phyloP scores from a whole-genome alignment of 1,140 invertebrate genomes.

The Bombyx mandarina region DNA sequence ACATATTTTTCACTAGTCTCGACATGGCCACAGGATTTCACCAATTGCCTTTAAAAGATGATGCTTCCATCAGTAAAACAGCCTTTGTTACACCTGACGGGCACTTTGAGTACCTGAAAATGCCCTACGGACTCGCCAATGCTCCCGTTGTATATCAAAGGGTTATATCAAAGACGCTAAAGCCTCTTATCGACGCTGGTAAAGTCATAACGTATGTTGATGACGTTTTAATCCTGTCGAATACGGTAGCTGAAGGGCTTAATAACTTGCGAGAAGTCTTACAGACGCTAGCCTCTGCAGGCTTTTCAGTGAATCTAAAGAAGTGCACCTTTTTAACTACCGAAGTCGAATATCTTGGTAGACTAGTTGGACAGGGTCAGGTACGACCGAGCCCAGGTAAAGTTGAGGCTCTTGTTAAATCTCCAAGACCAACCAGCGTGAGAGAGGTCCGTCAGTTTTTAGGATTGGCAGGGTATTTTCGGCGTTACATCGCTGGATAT shows the following conservation, averaged over 20 bases:
- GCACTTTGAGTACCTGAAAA: conserved; percentile 33
- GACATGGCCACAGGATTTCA: no score
- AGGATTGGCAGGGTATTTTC: conserved; percentile 17
- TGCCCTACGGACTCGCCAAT: conserved; percentile 34
- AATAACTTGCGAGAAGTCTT: conserved; percentile 2
- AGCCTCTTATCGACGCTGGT: neutral
- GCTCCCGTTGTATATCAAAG: conserved; percentile 18
- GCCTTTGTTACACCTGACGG: conserved; percentile 39
- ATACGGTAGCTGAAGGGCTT: neutral
- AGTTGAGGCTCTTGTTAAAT: conserved; percentile 31
- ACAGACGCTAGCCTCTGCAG: neutral
- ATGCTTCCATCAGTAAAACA: conserved; percentile 33
- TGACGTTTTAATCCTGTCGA: no score
- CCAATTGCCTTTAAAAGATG: no score
- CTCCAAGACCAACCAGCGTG: conserved; percentile 26
- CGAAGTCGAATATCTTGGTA: conserved; percentile 23
- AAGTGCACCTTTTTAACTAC: conserved; percentile 6
- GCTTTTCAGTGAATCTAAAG: conserved; percentile 8
- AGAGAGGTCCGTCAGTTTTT: conserved; percentile 34
- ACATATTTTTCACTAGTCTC: conserved; percentile 28
- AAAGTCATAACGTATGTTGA: conserved; percentile 9
- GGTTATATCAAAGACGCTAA: conserved; percentile 21
- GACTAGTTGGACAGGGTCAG: conserved; percentile 23
- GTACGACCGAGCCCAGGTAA: conserved; percentile 33
- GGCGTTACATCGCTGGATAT: no score